Conservation (phyloP, 2,888 invertebrate species). For the Pristionchus japonicus region DNA sequence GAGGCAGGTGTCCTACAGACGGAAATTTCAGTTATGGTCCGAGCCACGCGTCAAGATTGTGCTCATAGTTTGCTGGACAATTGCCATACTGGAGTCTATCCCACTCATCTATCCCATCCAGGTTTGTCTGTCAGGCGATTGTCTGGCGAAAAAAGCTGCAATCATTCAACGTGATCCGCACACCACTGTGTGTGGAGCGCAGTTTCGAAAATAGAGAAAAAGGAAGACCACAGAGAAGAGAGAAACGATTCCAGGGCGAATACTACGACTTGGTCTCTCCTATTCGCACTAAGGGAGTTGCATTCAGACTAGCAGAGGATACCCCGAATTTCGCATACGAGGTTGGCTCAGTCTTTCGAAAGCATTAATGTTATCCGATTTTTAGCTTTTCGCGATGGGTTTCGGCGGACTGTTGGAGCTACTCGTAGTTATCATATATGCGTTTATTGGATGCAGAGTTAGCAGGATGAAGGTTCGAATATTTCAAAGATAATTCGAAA, state of each 20-base stretch:
- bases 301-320: background rate
- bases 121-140: too few species aligned
- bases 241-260: background rate
- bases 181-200: too few species aligned
- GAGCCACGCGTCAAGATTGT: background rate
- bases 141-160: too few species aligned
- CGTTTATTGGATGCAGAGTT: background rate
- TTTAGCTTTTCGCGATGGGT: background rate
- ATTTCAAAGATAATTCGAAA: background rate
- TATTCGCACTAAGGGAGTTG: background rate
- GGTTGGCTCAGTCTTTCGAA: background rate
- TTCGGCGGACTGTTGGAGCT: background rate
- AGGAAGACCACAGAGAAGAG: too few species aligned
- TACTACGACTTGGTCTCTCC: background rate
- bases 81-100: background rate
- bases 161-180: too few species aligned
- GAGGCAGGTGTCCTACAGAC: background rate
- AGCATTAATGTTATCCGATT: background rate
- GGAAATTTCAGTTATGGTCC: background rate
- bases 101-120: background rate
- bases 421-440: background rate
- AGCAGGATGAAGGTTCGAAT: background rate
- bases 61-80: background rate
- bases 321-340: background rate
- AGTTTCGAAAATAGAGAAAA: too few species aligned